A percentile compares a stretch with the other conserved stretches of the same genome.
Evolutionary conservation across 1,140 invertebrate species (phyloP).

Genomic region (Sweltsa coloradensis): DNA sequence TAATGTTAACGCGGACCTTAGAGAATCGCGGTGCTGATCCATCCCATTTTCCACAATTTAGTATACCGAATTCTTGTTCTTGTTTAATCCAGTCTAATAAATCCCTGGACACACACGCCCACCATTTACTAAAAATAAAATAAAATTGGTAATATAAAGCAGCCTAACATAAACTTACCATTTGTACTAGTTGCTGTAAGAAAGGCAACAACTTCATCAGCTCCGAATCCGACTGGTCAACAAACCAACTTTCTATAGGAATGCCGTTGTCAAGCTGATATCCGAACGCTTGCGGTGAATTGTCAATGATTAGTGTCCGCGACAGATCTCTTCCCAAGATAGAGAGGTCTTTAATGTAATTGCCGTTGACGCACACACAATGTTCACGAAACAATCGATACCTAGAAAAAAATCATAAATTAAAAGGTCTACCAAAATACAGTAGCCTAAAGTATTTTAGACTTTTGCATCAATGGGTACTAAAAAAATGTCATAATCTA

Average conservation of each 20-base stretch:
- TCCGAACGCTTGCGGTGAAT: conserved; percentile 85
- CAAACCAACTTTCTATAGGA: conserved; percentile 95
- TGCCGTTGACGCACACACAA: conserved; percentile 89
- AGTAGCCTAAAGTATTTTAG: no score
- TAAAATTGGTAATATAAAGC: no score
- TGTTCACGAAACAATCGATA: conserved; percentile 87
- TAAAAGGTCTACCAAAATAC: no score
- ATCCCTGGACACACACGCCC: no score
- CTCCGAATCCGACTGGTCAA: conserved; percentile 80
- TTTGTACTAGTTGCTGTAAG: conserved; percentile 70
- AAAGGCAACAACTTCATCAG: conserved; percentile 88
- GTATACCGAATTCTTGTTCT: no score
- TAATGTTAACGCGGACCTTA: no score
- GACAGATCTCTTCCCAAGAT: conserved; percentile 87
- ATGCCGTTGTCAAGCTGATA: conserved; percentile 94
- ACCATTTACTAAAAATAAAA: no score
- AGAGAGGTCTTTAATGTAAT: conserved; percentile 92
- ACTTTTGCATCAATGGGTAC: no score
- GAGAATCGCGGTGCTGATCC: no score
- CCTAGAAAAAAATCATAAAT: conserved; percentile 32
- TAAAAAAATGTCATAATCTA: no score
- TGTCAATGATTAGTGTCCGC: conserved; percentile 86
- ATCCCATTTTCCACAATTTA: no score
- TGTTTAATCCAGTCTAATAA: no score
- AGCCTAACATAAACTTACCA: conserved; percentile 38